Evolutionary conservation across 2,113 vertebrate genomes (phyloP), one percentile per base, ranked within the genome.

Genomic region (Sula dactylatra): DNA sequence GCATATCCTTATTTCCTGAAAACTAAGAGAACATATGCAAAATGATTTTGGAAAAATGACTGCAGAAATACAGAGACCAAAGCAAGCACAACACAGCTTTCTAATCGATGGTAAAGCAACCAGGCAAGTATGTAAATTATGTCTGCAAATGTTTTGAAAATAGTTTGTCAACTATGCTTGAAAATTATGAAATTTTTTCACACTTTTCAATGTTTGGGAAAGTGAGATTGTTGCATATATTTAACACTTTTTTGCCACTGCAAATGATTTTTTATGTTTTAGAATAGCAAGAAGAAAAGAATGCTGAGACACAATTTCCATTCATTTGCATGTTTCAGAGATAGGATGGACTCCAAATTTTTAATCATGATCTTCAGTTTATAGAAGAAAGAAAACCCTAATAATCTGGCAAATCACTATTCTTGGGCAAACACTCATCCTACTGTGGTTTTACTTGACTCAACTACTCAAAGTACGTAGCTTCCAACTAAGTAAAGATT

Each of bases 111-210:
- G 62, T 20, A 80, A 76, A 79, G 69, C 69, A 74, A 40, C 15
- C 9, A 86, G 15, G 52, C 47, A 81, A 86, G 21, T 47, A 76
- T 64, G 65, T 27, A 90, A 94, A 91, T 78, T 66, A 59, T 2
- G 2, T 66, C 58, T 73, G 84, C 81, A 94, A 94, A 71, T 91
- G 50, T 94, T 92, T 96, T 85, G 70, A 91, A 90, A 93, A 91
- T 91, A 82, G 36, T 95, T 96, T 89, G 65, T 83, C 86, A 84
- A 49, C 58, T 77, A 79, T 50, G 58, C 54, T 76, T 89, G 73
- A 66, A 87, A 95, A 93, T 44, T 27, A 76, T 7, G 4, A 54
- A 16, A 3, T 78, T 78, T 78, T 90, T 94, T 91, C 80, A 76
- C 80, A 87, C 89, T 89, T 97, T 61, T 42, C 54, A 44, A 1